Evolutionary conservation across 2,797 vertebrate species (phyloP), one percentile per base, ranked within the genome.

Genomic region (Macropodus opercularis): DNA sequence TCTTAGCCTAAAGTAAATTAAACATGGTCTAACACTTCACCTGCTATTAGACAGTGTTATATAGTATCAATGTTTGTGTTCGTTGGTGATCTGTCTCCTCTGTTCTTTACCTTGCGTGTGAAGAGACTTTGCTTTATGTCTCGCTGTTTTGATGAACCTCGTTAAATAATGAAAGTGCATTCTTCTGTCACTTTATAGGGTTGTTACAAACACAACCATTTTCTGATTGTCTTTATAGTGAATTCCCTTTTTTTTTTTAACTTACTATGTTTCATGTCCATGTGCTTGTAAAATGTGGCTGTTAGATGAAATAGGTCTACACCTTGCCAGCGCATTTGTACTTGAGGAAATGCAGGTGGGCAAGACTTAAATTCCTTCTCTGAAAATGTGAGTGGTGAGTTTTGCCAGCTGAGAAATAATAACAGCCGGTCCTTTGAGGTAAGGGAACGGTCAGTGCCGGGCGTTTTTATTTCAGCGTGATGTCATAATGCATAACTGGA

Each of bases 281-380:
- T 77, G 67, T 79, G 83, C 83, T 84, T 75, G 84, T 87, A 75
- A 87, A 90, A 69, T 42, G 17, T 23, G 1, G 35, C 41, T 42
- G 29, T 31, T 31, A 9, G 75, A 76, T 79, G 52, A 69, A 69
- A 75, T 3, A 50, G 61, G 39, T 43, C 6, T n/a, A 17, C 21
- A 3, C 23, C 27, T 61, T 17, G 64, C 84, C 69, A 83, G 69
- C 18, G 44, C 63, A 64, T 43, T 38, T 1, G 42, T 5, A 14
- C 49, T 58, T 65, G 72, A 65, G 38, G 65, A 71, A 61, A 80
- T 60, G 57, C 83, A 83, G 83, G 79, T 82, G 77, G 75, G 67
- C 5, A 22, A 75, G 51, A 72, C 67, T 73, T 27, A 18, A 57
- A 81, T 73, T 44, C 74, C 40, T 76, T 65, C 29, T 32, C 22